Conservation (phyloP, 2,797 vertebrate species). For the Mus caroli region DNA sequence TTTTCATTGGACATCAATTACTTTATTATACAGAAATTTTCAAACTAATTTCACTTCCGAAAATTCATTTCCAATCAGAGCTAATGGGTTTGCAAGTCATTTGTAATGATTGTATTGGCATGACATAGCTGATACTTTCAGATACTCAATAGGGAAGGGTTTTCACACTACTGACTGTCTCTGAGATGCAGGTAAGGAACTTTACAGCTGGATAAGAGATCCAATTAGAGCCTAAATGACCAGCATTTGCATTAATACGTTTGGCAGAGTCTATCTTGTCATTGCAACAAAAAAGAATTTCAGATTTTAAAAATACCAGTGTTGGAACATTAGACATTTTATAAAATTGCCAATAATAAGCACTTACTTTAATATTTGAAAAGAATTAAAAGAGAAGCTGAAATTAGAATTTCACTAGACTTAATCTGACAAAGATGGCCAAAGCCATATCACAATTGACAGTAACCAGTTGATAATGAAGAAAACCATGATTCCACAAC, state of each 20-base stretch:
- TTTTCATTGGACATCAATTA: slow-evolving; percentile 73
- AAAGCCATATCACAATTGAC: slow-evolving; percentile 57
- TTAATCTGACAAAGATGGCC: not conserved
- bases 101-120: slow-evolving; percentile 78
- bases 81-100: slow-evolving; percentile 73
- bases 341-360: slow-evolving; percentile 64
- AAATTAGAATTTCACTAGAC: slow-evolving; percentile 28
- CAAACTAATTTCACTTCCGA: slow-evolving; percentile 68
- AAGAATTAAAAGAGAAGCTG: slow-evolving; percentile 57
- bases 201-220: slow-evolving; percentile 65
- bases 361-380: slow-evolving; percentile 72
- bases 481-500: slow-evolving; percentile 18
- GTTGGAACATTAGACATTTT: slow-evolving; percentile 72
- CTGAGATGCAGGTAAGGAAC: slow-evolving; percentile 74
- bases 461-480: slow-evolving; percentile 36
- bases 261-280: slow-evolving; percentile 69
- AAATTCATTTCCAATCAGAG: slow-evolving; percentile 72
- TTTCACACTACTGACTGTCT: slow-evolving; percentile 59
- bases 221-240: slow-evolving; percentile 75
- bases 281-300: slow-evolving; percentile 58
- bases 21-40: slow-evolving; percentile 66
- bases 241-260: slow-evolving; percentile 65
- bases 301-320: slow-evolving; percentile 64
- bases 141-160: slow-evolving; percentile 68
- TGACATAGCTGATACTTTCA: slow-evolving; percentile 75